phyloP scores from a whole-genome alignment of 2,797 vertebrate species.

The Eospalax fontanierii region DNA sequence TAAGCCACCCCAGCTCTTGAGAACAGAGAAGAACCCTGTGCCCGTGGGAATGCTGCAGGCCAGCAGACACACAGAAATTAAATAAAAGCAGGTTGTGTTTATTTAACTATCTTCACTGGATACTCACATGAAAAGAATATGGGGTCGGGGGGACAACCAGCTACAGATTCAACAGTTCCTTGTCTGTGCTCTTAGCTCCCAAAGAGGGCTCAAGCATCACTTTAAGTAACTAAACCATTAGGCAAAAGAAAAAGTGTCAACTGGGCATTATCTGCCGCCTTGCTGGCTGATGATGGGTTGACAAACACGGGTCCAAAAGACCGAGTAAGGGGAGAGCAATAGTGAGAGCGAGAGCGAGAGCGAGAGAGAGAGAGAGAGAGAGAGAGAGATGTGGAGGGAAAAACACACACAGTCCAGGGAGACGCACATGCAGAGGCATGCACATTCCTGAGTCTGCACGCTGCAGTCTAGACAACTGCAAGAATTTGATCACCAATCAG shows the following conservation, averaged over 20 bases:
- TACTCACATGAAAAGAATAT: background rate
- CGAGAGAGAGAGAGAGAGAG: too few relatives aligned
- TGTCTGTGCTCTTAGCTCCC: background rate
- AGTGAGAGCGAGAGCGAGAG: too few relatives aligned
- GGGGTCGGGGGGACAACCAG: fast-evolving
- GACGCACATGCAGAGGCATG: fast-evolving
- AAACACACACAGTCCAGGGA: fast-evolving
- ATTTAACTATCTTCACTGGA: background rate
- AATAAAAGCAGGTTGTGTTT: constrained; percentile 4
- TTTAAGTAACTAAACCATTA: background rate
- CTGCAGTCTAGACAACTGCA: fast-evolving
- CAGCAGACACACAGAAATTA: background rate
- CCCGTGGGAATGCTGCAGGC: background rate
- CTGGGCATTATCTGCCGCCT: fast-evolving
- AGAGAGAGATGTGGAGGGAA: background rate
- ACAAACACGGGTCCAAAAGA: background rate
- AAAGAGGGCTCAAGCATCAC: background rate
- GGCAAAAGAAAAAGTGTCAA: background rate
- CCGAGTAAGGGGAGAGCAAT: background rate
- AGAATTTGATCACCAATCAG: fast-evolving
- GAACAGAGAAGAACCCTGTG: fast-evolving
- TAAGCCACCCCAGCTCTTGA: background rate
- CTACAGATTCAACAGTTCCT: background rate
- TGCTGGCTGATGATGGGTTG: background rate
- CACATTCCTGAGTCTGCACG: fast-evolving